These are phyloP conservation scores for Trissoscelio sp. DNA, from an alignment of 2,888 invertebrate species.

Conservation along the genomic window DNA sequence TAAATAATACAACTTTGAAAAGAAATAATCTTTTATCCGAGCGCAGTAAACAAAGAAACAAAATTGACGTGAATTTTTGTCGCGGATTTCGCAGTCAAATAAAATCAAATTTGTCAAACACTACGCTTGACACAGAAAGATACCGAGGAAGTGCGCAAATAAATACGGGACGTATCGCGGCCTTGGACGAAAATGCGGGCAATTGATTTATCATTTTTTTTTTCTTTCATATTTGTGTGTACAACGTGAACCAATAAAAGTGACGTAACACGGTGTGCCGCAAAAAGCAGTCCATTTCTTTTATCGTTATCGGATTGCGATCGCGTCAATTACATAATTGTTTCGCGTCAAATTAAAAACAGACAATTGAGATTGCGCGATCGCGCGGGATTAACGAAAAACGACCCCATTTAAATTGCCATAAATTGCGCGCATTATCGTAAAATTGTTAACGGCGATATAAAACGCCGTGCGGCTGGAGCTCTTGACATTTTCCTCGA, in stretches of 20 bases:
- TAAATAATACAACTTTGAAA: no score
- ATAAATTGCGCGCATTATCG: not conserved
- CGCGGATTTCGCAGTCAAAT: no score
- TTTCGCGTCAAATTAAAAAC: slow-evolving; percentile 33
- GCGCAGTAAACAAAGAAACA: no score
- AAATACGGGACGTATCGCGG: slow-evolving; percentile 67
- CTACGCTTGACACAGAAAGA: slow-evolving; percentile 57
- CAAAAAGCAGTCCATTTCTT: slow-evolving; percentile 19
- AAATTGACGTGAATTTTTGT: no score
- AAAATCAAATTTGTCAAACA: slow-evolving; percentile 28
- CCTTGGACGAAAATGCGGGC: slow-evolving; percentile 61
- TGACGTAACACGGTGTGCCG: slow-evolving; percentile 1
- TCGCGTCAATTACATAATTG: slow-evolving; percentile 34
- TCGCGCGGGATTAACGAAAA: no score
- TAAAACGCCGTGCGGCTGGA: slow-evolving; percentile 3
- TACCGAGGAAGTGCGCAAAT: slow-evolving; percentile 35
- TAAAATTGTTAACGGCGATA: not conserved
- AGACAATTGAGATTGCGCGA: no score
- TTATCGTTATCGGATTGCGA: slow-evolving; percentile 17
- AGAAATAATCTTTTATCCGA: no score
- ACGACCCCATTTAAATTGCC: not conserved
- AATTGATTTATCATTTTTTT: slow-evolving; percentile 45
- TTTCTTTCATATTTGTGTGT: slow-evolving; percentile 24
- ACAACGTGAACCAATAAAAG: slow-evolving; percentile 1
- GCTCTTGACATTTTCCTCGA: slow-evolving; percentile 28